Conservation (phyloP, 1,140 invertebrate genomes). For the Drosophila setifemur region DNA sequence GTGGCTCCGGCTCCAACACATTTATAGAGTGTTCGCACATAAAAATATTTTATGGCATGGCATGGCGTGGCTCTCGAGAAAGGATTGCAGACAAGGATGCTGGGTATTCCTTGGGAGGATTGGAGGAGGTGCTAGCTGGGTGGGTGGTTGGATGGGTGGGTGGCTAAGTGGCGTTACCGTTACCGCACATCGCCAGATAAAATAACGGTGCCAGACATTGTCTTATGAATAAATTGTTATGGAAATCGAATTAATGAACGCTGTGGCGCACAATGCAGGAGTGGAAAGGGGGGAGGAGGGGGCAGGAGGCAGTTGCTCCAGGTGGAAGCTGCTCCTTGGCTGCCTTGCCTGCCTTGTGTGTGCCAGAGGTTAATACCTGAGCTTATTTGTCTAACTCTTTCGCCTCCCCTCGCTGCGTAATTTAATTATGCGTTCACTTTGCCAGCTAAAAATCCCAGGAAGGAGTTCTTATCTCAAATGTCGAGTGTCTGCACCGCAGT, state of each 20-base stretch:
- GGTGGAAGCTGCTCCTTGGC: slow-evolving; percentile 14
- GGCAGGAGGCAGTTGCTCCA: not conserved
- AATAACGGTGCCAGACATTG: slow-evolving; percentile 82
- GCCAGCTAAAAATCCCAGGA: slow-evolving; percentile 41
- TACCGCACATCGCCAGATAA: slow-evolving; percentile 82
- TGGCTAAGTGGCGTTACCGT: slow-evolving; percentile 80
- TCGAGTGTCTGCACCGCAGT: slow-evolving; percentile 55
- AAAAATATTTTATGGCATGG: slow-evolving; percentile 82
- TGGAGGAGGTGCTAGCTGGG: not conserved
- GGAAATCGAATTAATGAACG: slow-evolving; percentile 83
- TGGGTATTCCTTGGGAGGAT: slow-evolving; percentile 4
- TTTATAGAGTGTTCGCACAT: slow-evolving; percentile 81
- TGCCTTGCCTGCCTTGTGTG: slow-evolving; percentile 24
- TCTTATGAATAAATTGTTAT: slow-evolving; percentile 83
- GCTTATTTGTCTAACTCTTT: slow-evolving; percentile 82
- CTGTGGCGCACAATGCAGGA: slow-evolving; percentile 71
- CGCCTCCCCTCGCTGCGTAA: slow-evolving; percentile 72
- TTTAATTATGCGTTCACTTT: slow-evolving; percentile 82
- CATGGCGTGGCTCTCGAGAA: slow-evolving; percentile 66
- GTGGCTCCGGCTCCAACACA: slow-evolving; percentile 40
- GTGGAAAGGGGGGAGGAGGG: not conserved
- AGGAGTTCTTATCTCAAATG: slow-evolving; percentile 68
- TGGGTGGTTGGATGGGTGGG: not conserved
- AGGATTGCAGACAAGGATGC: slow-evolving; percentile 67
- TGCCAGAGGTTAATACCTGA: slow-evolving; percentile 82